Base-by-base conservation (phyloP, 2,113 vertebrate genomes). In the Nerophis lumbriciformis region DNA sequence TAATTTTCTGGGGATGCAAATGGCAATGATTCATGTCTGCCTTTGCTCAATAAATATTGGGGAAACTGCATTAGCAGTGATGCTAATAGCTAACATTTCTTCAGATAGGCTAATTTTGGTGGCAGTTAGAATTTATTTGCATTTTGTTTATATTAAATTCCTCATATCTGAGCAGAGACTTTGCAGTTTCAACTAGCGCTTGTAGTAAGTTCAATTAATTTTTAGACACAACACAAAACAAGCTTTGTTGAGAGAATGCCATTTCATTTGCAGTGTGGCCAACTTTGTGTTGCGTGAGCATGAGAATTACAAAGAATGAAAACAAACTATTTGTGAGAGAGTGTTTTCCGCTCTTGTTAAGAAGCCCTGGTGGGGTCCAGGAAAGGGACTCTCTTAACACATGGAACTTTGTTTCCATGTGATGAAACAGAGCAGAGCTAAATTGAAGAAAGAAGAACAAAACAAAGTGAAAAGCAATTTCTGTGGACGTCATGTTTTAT, bases 401-500 rank as follows among this genome's bases (percentile, higher is more conserved):
- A 54, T 3, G 14, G 35, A 54, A 54, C 14, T 13, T 54, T 7
- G 35, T 54, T 54, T 54, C 53, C 52, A 39, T 71, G 44, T 60
- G 50, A 50, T 65, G 39, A 66, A 61, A 72, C 7, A 1, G 50
- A 69, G 49, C 55, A 53, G 38, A 42, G 58, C 58, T 65, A 63
- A 73, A 60, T 65, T 16, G 55, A 48, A 53, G 42, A 55, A 39
- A 44, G 59, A 51, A 55, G 48, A 16, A 19, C 0, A 3, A 16
- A 66, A 45, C 38, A 63, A 50, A 50, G 15, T 39, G 11, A 80
- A 68, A 72, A 53, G 15, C 48, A 49, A 38, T 75, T 61, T 61
- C 55, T 3, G 7, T 35, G 6, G 4, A 42, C 53, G 49, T 53
- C 28, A 0, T 53, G 49, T 48, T 58, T 49, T 65, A 59, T 62